phyloP scores from a whole-genome alignment of 2,888 invertebrate genomes.

The Colostygia pectinataria region DNA sequence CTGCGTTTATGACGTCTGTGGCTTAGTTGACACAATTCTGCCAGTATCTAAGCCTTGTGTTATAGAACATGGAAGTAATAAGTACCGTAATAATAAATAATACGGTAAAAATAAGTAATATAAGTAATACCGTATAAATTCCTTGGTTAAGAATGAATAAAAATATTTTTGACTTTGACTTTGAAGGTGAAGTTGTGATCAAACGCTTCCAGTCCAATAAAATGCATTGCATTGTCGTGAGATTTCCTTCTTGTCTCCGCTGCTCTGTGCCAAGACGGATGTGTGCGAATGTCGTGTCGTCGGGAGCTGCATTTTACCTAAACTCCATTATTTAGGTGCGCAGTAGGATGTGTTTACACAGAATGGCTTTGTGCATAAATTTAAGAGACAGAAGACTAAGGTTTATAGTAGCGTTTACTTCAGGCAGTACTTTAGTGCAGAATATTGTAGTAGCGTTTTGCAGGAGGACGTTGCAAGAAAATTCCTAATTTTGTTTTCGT shows the following conservation, averaged over 20 bases:
- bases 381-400: slow-evolving; percentile 20
- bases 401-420: slow-evolving; percentile 20
- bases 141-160: no score
- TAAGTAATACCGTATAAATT: no score
- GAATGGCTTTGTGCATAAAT: slow-evolving; percentile 26
- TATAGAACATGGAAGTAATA: no score
- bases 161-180: no score
- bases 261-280: slow-evolving; percentile 21
- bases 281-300: slow-evolving; percentile 26
- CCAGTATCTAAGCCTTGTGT: no score
- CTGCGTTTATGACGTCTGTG: no score
- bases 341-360: slow-evolving; percentile 18
- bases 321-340: slow-evolving; percentile 26
- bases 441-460: slow-evolving; percentile 4
- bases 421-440: slow-evolving; percentile 10
- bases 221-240: no score
- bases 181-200: no score
- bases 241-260: neutral
- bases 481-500: neutral
- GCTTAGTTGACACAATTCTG: no score
- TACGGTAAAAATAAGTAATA: no score
- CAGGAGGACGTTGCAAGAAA: neutral
- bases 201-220: no score
- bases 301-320: slow-evolving; percentile 23
- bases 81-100: no score